Conservation (phyloP, 2,888 invertebrate genomes). For the Drosophila mettleri region DNA sequence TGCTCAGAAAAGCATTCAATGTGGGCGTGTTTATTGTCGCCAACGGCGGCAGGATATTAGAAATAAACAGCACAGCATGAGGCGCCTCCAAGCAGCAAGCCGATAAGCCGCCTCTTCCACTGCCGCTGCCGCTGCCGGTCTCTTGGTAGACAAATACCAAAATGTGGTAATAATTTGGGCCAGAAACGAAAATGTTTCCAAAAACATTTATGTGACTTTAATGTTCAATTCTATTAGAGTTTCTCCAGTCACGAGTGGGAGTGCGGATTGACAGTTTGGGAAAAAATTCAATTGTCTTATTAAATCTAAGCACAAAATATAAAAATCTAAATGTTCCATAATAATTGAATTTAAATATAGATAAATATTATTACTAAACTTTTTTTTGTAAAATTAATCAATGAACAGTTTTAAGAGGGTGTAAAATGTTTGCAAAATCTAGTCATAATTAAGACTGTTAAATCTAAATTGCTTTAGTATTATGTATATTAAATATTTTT, state of each 20-base stretch:
- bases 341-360: neutral
- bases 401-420: neutral
- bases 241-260: neutral
- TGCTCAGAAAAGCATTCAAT: slow-evolving; percentile 45
- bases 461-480: neutral
- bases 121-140: neutral
- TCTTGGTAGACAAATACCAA: slow-evolving; percentile 28
- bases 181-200: slow-evolving; percentile 22
- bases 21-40: slow-evolving; percentile 77
- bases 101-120: slow-evolving; percentile 44
- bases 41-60: slow-evolving; percentile 72
- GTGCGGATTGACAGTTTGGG: neutral
- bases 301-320: neutral
- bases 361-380: neutral
- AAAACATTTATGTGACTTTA: slow-evolving; percentile 36
- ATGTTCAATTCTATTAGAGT: slow-evolving; percentile 24
- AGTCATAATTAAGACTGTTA: no score
- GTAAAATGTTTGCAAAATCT: no score
- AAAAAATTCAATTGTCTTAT: slow-evolving; percentile 1
- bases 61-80: slow-evolving; percentile 72
- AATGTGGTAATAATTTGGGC: slow-evolving; percentile 42
- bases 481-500: no score
- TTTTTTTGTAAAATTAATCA: neutral
- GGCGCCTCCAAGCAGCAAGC: slow-evolving; percentile 29
- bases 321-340: neutral